phyloP scores from a whole-genome alignment of 2,888 invertebrate genomes.

The Eupithecia subfuscata region DNA sequence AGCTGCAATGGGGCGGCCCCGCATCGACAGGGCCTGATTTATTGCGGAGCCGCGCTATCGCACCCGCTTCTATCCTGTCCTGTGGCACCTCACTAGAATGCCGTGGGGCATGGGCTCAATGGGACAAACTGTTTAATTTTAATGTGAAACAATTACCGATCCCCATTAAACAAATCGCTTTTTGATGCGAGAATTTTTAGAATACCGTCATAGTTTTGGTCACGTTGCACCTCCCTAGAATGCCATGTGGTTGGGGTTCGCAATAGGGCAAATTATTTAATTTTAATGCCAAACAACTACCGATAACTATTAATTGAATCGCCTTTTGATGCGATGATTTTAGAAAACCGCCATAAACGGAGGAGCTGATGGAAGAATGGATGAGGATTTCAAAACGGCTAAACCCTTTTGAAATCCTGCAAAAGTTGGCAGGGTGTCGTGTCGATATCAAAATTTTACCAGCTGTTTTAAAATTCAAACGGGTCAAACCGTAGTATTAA shows the following conservation, averaged over 20 bases:
- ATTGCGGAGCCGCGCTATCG: slow-evolving; percentile 73
- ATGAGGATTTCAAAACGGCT: too few species aligned
- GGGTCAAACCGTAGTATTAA: slow-evolving; percentile 63
- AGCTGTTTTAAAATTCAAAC: slow-evolving; percentile 61
- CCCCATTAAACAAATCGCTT: background rate
- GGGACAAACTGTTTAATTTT: slow-evolving; percentile 45
- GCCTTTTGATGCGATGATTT: background rate
- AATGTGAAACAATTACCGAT: slow-evolving; percentile 19
- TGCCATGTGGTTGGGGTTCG: slow-evolving; percentile 26
- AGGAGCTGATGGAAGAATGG: too few species aligned
- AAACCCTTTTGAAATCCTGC: background rate
- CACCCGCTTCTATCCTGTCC: slow-evolving; percentile 48
- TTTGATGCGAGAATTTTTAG: background rate
- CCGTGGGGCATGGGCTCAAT: slow-evolving; percentile 24
- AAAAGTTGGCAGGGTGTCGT: slow-evolving; percentile 21
- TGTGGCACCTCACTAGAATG: slow-evolving; percentile 42
- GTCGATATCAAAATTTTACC: slow-evolving; percentile 47
- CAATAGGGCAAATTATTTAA: slow-evolving; percentile 42
- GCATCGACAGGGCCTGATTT: slow-evolving; percentile 82
- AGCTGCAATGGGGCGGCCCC: slow-evolving; percentile 78
- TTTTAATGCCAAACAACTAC: slow-evolving; percentile 32
- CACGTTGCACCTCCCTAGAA: slow-evolving; percentile 43
- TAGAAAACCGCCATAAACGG: too few species aligned
- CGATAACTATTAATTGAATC: background rate
- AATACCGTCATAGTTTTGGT: background rate